Evolutionary conservation across 2,888 invertebrate species (phyloP), one percentile per base, ranked within the genome.

Genomic region (Alcis repandata): DNA sequence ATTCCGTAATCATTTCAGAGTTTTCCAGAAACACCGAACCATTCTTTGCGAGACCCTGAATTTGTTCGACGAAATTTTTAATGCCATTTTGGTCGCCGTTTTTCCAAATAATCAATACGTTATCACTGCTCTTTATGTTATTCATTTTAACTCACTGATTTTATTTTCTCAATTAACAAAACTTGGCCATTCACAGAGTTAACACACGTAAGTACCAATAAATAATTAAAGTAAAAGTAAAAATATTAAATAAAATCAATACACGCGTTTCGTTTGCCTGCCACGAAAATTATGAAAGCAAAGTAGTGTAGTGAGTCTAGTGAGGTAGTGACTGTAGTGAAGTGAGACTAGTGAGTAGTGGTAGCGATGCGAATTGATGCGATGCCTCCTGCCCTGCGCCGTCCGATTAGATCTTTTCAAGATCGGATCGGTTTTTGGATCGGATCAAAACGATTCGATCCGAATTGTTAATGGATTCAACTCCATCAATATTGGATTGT

Each of bases 41-140:
- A 68, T 88, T 86, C 46, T 82, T 80, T 57, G 92, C 91, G 13
- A 88, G 76, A 59, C 80, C 80, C 79, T 94, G 93, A 8, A 96
- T 77, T 70, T 93, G 87, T 53, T 91, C 89, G 7, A 94, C 92
- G 33, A 94, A 90, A 74, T 91, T 90, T 75, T 93, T 91, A 51
- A 95, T 83, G 32, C 92, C 91, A n/a, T 85, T 85, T 69, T 88
- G 86, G 33, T 87, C 88, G 63, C 89, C 87, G 41, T 90, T 88
- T 46, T 91, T 94, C 95, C 95, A 95, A 65, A 96, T 88, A 59
- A 95, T 85, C 33, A 96, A 82, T 11, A 95, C 92, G 73, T 89
- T 94, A 73, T 94, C 88, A 40, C 85, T 84, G 59, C 72, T 78
- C 70, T 85, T 88, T 52, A 92, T 70, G 68, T 79, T 73, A 72